Evolutionary conservation across 2,888 invertebrate genomes (phyloP), one percentile per base, ranked within the genome.

Genomic region (Diachrysia chrysitis): DNA sequence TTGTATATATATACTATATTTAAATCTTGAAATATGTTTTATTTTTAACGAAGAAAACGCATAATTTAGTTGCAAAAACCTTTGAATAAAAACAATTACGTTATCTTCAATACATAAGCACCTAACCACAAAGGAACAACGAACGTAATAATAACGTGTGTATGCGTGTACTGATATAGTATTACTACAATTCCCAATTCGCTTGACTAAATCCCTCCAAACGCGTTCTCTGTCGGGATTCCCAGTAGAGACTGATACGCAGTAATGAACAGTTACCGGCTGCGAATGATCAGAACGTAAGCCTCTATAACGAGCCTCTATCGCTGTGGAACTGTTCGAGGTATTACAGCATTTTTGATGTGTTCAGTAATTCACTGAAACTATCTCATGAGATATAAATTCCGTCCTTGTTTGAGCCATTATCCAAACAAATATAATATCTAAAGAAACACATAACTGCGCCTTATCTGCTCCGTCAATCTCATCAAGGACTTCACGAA

Each of bases 401-500:
- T 37, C 14, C 29, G 35, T 19, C 37, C 54, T 60, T 58, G 64
- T 64, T 51, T 58, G 42, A 62, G 58, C 54, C 74, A 64, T 68
- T 55, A 71, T 65, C 48, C 46, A 57, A 65, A 56, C 69, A 55
- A 32, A 32, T 66, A 69, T 62, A 71, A 67, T 70, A 72, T 71
- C 70, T 48, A 61, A 29, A 59, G 55, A 37, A 67, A 68, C 63
- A 63, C 56, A 67, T 66, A 62, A 66, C 55, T 23, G 37, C 42
- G 48, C 61, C 60, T 64, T 69, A 66, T 69, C 72, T 60, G 58
- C 67, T 57, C 58, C 63, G 58, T 69, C 71, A 69, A 71, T 78
- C 61, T 66, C 65, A 69, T 69, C 54, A 37, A 61, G 62, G 25
- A 46, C 54, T 58, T 63, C 57, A 19, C 58, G 48, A 58, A 63